Evolutionary conservation across 92 coral and sea anemone species (phyloP), one percentile per base, ranked within the genome.

Genomic region (Plumapathes pennacea): DNA sequence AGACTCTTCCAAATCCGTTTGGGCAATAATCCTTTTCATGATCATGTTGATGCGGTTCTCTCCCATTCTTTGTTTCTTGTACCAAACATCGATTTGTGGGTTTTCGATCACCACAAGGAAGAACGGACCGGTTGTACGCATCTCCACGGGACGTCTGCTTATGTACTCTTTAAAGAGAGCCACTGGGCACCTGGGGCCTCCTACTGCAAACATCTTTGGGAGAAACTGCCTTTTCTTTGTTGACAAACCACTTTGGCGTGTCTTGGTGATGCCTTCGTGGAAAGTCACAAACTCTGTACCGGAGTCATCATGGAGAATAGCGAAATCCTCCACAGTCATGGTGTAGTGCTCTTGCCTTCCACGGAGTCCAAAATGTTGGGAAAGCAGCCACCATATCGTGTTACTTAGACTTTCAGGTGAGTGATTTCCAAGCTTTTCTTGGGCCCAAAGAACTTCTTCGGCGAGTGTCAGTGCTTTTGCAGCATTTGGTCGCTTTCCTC

Each of bases 151-250:
- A 49, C 72, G 70, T 10, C 69, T 38, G 52, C 52, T 50, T 10
- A 77, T 38, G 36, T 43, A 67, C 28, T 77, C 43, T 50, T 57
- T 56, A 20, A 77, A 77, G 6, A 69, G n/a, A 14, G 11, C 50
- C 12, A 60, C 78, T 8, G 78, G 78, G 34, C 78, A 76, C 43
- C 71, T 67, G 37, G 41, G 48, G 3, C 72, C 73, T 13, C 73
- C 78, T 17, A 47, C 37, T 2, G 52, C 67, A 46, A 61, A 78
- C 85, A 78, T 78, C 55, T 46, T 43, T 28, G 79, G 85, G 6
- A 38, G 72, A 53, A 69, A 61, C 26, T 49, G 62, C 49, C 75
- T 46, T 22, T 24, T 6, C 49, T 74, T 74, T 13, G 20, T n/a
- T 21, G 30, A 50, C 7, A 67, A 46, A 10, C 76, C 84, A 8